phyloP scores from a whole-genome alignment of 2,113 vertebrate genomes.

The Noctilio leporinus region DNA sequence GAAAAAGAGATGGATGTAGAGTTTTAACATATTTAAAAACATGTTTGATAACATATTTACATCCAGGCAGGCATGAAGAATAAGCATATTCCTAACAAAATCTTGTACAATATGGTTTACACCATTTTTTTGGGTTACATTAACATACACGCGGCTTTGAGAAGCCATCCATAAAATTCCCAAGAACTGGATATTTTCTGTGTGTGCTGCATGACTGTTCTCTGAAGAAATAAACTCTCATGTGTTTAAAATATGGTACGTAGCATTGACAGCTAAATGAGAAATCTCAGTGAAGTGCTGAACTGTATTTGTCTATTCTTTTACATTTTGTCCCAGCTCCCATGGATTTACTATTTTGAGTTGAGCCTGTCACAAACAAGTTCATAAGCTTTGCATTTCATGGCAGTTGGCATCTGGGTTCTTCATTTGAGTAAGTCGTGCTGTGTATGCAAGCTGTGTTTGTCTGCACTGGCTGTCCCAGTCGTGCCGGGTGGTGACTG shows the following conservation, averaged over 20 bases:
- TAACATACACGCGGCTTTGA: background rate
- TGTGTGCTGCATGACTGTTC: background rate
- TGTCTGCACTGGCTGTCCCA: background rate
- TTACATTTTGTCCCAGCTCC: background rate
- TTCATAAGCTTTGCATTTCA: conserved; percentile 12
- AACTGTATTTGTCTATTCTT: background rate
- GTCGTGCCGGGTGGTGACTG: background rate
- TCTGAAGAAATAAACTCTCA: background rate
- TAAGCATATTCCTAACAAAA: background rate
- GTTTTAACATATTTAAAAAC: background rate
- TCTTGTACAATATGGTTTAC: background rate
- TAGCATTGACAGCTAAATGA: background rate
- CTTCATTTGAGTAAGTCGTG: conserved; percentile 37
- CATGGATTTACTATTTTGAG: conserved; percentile 10
- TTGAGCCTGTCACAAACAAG: conserved; percentile 50
- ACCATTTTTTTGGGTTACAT: background rate
- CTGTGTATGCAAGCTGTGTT: background rate
- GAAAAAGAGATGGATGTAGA: background rate
- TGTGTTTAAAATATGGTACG: conserved; percentile 1
- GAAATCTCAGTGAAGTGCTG: background rate
- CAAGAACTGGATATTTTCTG: background rate
- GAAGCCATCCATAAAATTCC: background rate
- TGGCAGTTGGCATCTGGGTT: accelerated
- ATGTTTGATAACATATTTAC: background rate
- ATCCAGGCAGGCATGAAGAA: background rate